Conservation (phyloP, 2,113 vertebrate genomes). For the Nibea coibor region DNA sequence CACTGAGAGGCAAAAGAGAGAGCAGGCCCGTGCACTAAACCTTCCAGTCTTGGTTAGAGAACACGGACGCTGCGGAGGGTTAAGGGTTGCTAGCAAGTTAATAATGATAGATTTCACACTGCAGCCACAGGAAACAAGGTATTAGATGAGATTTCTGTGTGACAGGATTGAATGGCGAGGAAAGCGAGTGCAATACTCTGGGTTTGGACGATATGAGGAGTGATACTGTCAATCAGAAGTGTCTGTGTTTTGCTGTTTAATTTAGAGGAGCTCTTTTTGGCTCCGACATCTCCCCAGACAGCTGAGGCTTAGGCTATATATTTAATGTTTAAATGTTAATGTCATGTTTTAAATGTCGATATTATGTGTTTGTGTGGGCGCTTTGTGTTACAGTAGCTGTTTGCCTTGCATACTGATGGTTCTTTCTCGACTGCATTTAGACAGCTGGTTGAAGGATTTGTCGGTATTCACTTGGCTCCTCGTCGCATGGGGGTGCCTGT, state of each 20-base stretch:
- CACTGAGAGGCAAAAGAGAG: constrained; percentile 45
- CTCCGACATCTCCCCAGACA: constrained; percentile 4
- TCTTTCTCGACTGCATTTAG: constrained; percentile 14
- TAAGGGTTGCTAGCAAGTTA: constrained; percentile 56
- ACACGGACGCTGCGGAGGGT: constrained; percentile 28
- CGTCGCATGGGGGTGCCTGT: constrained; percentile 8
- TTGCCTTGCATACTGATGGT: constrained; percentile 20
- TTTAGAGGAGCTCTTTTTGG: constrained; percentile 30
- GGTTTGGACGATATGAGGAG: background rate
- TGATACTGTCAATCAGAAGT: constrained; percentile 30
- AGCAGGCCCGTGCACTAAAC: constrained; percentile 33
- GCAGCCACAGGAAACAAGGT: constrained; percentile 45
- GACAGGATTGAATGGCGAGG: constrained; percentile 30
- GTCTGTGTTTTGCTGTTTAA: background rate
- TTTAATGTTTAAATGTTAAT: background rate
- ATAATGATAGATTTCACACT: constrained; percentile 64
- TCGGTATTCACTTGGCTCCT: constrained; percentile 39
- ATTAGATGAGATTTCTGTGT: constrained; percentile 33
- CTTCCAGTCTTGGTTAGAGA: constrained; percentile 31
- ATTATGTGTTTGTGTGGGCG: background rate
- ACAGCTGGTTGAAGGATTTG: constrained; percentile 53
- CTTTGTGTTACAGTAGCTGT: constrained; percentile 8
- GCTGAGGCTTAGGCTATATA: background rate
- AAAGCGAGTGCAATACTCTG: background rate
- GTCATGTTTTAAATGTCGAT: background rate